phyloP scores from a whole-genome alignment of 2,113 vertebrate species.

The Rhinogobius similis region DNA sequence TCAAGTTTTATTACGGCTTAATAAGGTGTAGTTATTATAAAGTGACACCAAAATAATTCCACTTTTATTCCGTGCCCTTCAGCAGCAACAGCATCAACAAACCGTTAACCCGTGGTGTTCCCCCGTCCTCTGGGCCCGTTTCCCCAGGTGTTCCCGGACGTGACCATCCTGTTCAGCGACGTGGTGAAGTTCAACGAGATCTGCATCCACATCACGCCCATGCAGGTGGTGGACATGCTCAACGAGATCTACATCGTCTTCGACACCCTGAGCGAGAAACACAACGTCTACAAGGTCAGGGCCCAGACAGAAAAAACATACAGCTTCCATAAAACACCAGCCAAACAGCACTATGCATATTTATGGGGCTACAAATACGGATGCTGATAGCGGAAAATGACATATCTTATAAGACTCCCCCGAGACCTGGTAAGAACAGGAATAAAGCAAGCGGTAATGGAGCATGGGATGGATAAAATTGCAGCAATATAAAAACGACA shows the following conservation, averaged over 20 bases:
- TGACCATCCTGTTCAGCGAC: conserved; percentile 80
- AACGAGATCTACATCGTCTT: conserved; percentile 81
- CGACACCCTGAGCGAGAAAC: conserved; percentile 80
- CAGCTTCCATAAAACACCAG: background rate
- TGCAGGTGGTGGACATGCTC: conserved; percentile 83
- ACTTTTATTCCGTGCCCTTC: no score
- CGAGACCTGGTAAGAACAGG: background rate
- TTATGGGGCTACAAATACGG: background rate
- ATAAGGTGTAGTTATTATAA: no score
- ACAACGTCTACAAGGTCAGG: conserved; percentile 79
- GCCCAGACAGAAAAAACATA: background rate
- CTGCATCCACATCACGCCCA: conserved; percentile 81
- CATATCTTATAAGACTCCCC: conserved; percentile 5
- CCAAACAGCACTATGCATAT: background rate
- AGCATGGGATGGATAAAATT: conserved; percentile 6
- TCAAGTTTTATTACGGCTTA: no score
- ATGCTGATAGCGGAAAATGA: background rate
- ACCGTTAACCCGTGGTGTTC: no score
- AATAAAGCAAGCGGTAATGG: conserved; percentile 5
- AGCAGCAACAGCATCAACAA: no score
- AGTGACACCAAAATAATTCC: no score
- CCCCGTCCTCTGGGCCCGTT: background rate
- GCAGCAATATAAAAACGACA: background rate
- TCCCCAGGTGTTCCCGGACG: conserved; percentile 76
- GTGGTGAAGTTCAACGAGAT: conserved; percentile 80